These are phyloP conservation scores for Microcaecilia unicolor DNA, from an alignment of 2,797 vertebrate genomes.

Conservation along the genomic window DNA sequence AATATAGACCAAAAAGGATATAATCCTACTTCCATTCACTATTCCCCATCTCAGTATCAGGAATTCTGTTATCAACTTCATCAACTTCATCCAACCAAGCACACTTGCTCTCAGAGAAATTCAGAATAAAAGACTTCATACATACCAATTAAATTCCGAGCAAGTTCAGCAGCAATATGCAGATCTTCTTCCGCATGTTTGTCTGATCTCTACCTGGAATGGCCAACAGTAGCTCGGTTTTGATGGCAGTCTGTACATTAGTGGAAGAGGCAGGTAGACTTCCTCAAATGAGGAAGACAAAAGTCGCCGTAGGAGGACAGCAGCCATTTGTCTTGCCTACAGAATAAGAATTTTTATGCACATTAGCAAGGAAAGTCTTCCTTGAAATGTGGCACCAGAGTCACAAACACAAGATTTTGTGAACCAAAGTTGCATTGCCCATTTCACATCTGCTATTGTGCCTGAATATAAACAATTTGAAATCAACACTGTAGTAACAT, in stretches of 20 bases:
- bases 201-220: conserved; percentile 83
- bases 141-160: conserved; percentile 88
- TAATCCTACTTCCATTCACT: background rate
- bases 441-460: no score
- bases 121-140: background rate
- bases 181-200: conserved; percentile 90
- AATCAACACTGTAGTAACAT: no score
- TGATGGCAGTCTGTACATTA: conserved; percentile 83
- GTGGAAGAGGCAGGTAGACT: conserved; percentile 79
- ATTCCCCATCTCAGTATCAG: background rate
- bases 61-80: no score
- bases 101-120: background rate
- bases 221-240: conserved; percentile 80
- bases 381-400: no score
- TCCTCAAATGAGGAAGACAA: conserved; percentile 94
- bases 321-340: conserved; percentile 94
- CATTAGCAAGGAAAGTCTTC: background rate
- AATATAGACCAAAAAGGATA: no score
- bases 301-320: conserved; percentile 84
- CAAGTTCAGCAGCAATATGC: conserved; percentile 89
- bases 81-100: background rate
- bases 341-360: conserved; percentile 1
- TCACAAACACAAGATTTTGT: no score
- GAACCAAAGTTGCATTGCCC: no score
- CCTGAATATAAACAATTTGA: no score